These are phyloP conservation scores for Mycteria americana DNA, from an alignment of 2,797 vertebrate genomes.

Conservation along the genomic window DNA sequence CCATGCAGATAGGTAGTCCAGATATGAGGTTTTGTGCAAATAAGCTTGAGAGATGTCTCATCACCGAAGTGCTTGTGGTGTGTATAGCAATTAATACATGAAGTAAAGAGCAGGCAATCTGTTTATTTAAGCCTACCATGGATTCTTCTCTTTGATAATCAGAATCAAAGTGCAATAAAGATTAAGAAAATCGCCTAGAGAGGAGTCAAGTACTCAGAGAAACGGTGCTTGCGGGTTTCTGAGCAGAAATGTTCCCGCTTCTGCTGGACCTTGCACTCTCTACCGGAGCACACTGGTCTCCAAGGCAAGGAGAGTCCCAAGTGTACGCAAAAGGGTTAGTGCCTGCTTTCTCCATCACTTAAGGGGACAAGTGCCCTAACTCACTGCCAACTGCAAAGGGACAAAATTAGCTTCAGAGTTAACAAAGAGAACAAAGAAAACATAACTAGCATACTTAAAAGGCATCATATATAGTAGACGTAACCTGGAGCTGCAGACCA, in stretches of 20 bases:
- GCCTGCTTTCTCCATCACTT: neutral
- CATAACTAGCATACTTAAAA: neutral
- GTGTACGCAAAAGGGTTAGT: accelerated
- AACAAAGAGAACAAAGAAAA: neutral
- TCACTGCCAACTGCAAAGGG: neutral
- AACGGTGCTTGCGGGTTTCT: accelerated
- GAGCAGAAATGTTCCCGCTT: neutral
- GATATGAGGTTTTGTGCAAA: neutral
- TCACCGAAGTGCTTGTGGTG: neutral
- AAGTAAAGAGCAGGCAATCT: neutral
- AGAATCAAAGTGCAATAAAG: neutral
- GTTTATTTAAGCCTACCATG: neutral
- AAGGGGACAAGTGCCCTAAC: too few species aligned
- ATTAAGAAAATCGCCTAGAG: neutral
- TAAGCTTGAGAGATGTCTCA: neutral
- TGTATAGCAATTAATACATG: neutral
- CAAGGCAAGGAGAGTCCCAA: neutral
- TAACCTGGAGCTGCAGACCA: neutral
- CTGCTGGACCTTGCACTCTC: neutral
- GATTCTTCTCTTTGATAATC: neutral
- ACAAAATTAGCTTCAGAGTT: too few species aligned
- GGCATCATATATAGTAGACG: accelerated
- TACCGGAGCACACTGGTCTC: accelerated
- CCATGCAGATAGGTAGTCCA: neutral
- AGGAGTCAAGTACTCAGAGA: neutral